These are phyloP conservation scores for Luffia ferchaultella DNA, from an alignment of 2,888 invertebrate genomes.

Conservation along the genomic window DNA sequence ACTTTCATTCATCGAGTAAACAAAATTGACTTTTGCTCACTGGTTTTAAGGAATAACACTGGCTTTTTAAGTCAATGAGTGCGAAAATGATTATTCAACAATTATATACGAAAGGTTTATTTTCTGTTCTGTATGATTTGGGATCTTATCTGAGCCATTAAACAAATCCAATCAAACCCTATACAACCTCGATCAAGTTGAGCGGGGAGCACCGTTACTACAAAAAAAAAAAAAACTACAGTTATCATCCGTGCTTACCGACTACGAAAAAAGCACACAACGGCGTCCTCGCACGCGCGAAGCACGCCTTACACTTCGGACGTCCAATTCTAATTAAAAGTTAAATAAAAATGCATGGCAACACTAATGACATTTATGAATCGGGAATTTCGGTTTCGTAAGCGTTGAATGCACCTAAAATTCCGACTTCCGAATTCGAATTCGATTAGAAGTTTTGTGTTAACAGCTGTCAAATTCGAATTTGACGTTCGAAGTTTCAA, in stretches of 20 bases:
- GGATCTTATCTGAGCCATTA: not conserved
- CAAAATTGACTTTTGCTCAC: too few species aligned
- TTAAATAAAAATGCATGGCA: not conserved
- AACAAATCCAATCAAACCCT: not conserved
- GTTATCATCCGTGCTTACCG: constrained; percentile 36
- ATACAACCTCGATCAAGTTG: not conserved
- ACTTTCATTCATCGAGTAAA: too few species aligned
- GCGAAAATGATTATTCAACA: too few species aligned
- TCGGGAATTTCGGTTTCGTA: too few species aligned
- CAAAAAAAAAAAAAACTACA: constrained; percentile 62
- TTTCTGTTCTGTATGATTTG: not conserved
- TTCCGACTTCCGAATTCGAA: not conserved
- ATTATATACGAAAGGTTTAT: too few species aligned
- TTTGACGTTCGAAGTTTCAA: constrained; percentile 1
- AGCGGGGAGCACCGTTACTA: constrained; percentile 8
- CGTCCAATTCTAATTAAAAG: not conserved
- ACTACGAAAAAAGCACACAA: constrained; percentile 56
- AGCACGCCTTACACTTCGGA: constrained; percentile 35
- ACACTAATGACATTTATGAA: not conserved
- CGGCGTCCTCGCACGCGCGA: constrained; percentile 40
- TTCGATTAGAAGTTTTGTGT: constrained; percentile 15
- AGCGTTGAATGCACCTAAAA: too few species aligned
- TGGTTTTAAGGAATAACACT: too few species aligned
- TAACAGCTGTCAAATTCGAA: not conserved
- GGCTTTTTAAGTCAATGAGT: too few species aligned